These are phyloP conservation scores for Campoletis raptor DNA, from an alignment of 2,888 invertebrate species.

Conservation along the genomic window DNA sequence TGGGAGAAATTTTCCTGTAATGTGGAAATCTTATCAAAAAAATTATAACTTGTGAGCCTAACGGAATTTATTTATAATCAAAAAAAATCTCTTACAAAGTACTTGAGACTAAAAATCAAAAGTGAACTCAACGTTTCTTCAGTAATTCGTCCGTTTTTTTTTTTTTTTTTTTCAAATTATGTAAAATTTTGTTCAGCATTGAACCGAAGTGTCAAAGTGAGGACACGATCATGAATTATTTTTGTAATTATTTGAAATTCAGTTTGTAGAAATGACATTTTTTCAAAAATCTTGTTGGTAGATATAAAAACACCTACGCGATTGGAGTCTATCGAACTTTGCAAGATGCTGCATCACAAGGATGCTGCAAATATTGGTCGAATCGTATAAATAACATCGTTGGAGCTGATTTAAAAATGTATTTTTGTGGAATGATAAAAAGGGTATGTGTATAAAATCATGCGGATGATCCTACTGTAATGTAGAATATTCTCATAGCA, in stretches of 20 bases:
- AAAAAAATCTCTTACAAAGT: not conserved
- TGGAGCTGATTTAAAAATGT: constrained; percentile 2
- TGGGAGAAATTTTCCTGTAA: not conserved
- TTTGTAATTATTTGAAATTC: not conserved
- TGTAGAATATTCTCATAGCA: constrained; percentile 34
- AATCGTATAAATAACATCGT: constrained; percentile 33
- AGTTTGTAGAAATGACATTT: not conserved
- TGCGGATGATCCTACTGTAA: constrained; percentile 38
- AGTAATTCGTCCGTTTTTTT: not conserved
- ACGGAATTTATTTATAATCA: not conserved
- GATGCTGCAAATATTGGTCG: constrained; percentile 32
- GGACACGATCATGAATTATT: not conserved
- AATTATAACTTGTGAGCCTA: not conserved
- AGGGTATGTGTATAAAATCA: not conserved
- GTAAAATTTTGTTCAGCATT: not conserved
- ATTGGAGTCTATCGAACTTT: constrained; percentile 14
- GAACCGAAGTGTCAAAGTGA: not conserved
- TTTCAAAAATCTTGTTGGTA: not conserved
- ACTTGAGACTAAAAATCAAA: not conserved
- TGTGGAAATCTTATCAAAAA: not conserved
- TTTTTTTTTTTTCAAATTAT: not conserved
- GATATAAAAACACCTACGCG: not conserved
- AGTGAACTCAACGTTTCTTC: not conserved
- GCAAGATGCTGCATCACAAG: constrained; percentile 13
- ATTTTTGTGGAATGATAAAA: constrained; percentile 5